A percentile compares a stretch with the other conserved stretches of the same genome.
Evolutionary conservation across 2,113 vertebrate species (phyloP).

Genomic region (Holacanthus passer): DNA sequence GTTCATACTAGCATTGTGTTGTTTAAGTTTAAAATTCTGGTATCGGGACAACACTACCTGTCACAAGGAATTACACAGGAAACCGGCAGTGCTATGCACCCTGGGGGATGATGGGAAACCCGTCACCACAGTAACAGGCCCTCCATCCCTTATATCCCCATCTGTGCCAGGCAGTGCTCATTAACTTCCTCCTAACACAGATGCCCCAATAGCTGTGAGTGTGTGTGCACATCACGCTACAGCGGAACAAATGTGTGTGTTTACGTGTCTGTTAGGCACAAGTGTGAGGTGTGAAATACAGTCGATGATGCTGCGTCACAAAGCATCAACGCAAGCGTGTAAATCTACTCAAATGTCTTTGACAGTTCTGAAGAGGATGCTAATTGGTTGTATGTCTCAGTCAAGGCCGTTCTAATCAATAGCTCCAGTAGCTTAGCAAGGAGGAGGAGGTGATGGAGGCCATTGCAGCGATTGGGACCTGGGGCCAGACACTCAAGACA

Average conservation of each 20-base stretch:
- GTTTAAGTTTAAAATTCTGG: too few relatives aligned
- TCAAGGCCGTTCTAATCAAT: slow-evolving; percentile 46
- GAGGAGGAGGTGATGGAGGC: slow-evolving; percentile 35
- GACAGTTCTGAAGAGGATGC: slow-evolving; percentile 22
- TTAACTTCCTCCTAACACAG: slow-evolving; percentile 51
- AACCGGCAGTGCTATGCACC: slow-evolving; percentile 18
- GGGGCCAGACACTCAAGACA: slow-evolving; percentile 51
- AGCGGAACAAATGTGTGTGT: not conserved
- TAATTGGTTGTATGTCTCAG: slow-evolving; percentile 45
- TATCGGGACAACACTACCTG: too few relatives aligned
- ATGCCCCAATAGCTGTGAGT: slow-evolving; percentile 32
- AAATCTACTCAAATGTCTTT: slow-evolving; percentile 14
- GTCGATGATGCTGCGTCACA: slow-evolving; percentile 18
- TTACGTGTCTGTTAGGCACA: not conserved
- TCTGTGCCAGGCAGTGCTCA: slow-evolving; percentile 48
- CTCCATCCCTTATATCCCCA: slow-evolving; percentile 18
- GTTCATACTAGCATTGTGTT: too few relatives aligned
- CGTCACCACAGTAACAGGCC: slow-evolving; percentile 52
- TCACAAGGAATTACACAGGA: slow-evolving; percentile 57
- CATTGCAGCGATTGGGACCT: slow-evolving; percentile 26
- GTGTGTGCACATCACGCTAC: not conserved
- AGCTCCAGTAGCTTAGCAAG: slow-evolving; percentile 6
- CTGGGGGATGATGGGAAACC: slow-evolving; percentile 50
- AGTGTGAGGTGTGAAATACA: slow-evolving; percentile 26
- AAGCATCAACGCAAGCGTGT: slow-evolving; percentile 6